Conservation (phyloP, 2,888 invertebrate species). For the Ectropis crepuscularia region DNA sequence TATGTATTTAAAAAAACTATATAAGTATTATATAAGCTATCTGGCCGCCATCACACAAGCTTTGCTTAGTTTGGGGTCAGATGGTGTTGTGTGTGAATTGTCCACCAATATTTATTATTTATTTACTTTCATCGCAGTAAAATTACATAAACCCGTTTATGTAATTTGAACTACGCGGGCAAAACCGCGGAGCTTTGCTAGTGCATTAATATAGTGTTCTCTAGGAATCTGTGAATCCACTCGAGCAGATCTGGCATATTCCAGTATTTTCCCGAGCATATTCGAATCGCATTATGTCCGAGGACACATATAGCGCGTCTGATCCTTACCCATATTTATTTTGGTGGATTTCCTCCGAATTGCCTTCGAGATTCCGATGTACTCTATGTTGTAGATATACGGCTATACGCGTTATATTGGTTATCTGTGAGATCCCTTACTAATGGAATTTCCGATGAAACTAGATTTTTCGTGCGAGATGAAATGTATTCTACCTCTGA, state of each 20-base stretch:
- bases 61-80: no score
- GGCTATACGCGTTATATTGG: constrained; percentile 5
- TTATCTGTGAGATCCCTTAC: constrained; percentile 13
- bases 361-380: constrained; percentile 9
- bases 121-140: no score
- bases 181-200: no score
- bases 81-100: no score
- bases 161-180: no score
- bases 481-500: not conserved
- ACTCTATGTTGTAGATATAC: constrained; percentile 9
- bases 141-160: no score
- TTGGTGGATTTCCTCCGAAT: constrained; percentile 13
- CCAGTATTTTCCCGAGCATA: constrained; percentile 9
- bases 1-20: no score
- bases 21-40: no score
- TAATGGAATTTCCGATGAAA: constrained; percentile 9
- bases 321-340: constrained; percentile 21
- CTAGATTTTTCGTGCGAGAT: not conserved
- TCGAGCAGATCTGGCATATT: constrained; percentile 12
- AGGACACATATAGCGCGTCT: constrained; percentile 10
- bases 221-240: not conserved
- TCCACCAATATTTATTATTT: no score
- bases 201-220: not conserved
- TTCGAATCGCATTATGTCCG: constrained; percentile 24
- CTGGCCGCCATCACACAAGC: no score